Percentiles rank a stretch among this genome's conserved stretches.
Evolutionary conservation across 2,113 vertebrate genomes (phyloP).

Genomic region (Ceyx cyanopectus): DNA sequence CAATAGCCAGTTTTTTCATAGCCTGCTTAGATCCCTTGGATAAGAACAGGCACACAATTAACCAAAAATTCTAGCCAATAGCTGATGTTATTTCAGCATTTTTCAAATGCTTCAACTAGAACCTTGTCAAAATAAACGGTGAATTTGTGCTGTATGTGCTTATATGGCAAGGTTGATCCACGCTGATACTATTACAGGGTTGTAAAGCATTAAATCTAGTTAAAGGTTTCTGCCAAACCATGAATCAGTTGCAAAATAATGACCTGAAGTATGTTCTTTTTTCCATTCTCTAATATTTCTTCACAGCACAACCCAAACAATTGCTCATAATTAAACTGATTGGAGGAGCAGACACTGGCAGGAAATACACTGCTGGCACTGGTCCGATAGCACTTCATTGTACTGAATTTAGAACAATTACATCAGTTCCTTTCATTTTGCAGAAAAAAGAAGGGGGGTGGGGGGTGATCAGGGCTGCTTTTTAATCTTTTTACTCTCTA

Average conservation of each 20-base stretch:
- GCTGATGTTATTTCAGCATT: constrained; percentile 74
- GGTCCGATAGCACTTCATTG: constrained; percentile 63
- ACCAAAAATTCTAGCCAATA: constrained; percentile 56
- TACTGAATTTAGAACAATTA: constrained; percentile 75
- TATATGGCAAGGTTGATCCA: constrained; percentile 83
- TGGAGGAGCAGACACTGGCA: constrained; percentile 78
- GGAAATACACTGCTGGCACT: constrained; percentile 75
- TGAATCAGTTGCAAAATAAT: constrained; percentile 82
- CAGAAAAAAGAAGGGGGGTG: constrained; percentile 35
- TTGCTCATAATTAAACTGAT: constrained; percentile 83
- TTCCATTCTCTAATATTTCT: constrained; percentile 87
- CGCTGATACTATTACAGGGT: constrained; percentile 70
- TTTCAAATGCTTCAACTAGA: constrained; percentile 77
- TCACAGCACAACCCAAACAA: constrained; percentile 80
- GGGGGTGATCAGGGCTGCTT: neutral
- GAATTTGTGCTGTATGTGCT: constrained; percentile 78
- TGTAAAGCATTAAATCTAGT: constrained; percentile 79
- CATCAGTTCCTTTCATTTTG: constrained; percentile 79
- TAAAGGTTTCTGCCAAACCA: constrained; percentile 78
- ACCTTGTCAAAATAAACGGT: constrained; percentile 78
- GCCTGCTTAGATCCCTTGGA: constrained; percentile 38
- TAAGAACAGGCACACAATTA: constrained; percentile 35
- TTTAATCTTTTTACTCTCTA: constrained; percentile 2
- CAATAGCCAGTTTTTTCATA: constrained; percentile 58
- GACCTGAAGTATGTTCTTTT: constrained; percentile 77